A percentile compares a stretch with the other conserved stretches of the same genome.
Conservation (phyloP, 2,888 invertebrate genomes). For the Rhagonycha lutea region DNA sequence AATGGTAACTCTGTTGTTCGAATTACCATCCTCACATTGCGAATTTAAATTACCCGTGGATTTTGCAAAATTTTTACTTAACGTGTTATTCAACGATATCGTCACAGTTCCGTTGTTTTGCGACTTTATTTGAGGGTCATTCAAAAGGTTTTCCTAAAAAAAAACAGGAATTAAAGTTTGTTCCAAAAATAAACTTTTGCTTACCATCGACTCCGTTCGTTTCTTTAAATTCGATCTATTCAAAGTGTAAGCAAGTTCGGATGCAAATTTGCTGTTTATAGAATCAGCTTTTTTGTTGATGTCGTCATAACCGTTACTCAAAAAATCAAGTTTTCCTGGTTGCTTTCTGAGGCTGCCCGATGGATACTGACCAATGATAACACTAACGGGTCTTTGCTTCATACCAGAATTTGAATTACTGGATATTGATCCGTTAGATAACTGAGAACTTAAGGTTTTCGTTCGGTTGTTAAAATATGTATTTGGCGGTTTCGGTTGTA, state of each 20-base stretch:
- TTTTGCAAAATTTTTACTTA: constrained; percentile 48
- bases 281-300: constrained; percentile 52
- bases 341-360: constrained; percentile 62
- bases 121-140: constrained; percentile 46
- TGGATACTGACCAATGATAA: constrained; percentile 73
- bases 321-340: constrained; percentile 74
- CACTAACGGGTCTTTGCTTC: constrained; percentile 66
- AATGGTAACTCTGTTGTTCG: constrained; percentile 50
- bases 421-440: constrained; percentile 41
- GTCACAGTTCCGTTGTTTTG: constrained; percentile 52
- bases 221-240: constrained; percentile 77
- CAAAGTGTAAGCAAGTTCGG: constrained; percentile 74
- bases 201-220: constrained; percentile 69
- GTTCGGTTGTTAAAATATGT: constrained; percentile 66
- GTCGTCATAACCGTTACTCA: constrained; percentile 55
- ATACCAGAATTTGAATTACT: constrained; percentile 54
- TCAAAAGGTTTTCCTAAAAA: constrained; percentile 51
- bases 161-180: constrained; percentile 12
- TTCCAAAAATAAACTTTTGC: constrained; percentile 38
- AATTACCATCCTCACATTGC: constrained; percentile 28
- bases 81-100: constrained; percentile 48
- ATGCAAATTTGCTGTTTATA: constrained; percentile 70
- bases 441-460: constrained; percentile 36
- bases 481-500: constrained; percentile 68
- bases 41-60: constrained; percentile 44